Evolutionary conservation across 2,113 vertebrate species (phyloP).

Genomic region (Cygnus atratus): DNA sequence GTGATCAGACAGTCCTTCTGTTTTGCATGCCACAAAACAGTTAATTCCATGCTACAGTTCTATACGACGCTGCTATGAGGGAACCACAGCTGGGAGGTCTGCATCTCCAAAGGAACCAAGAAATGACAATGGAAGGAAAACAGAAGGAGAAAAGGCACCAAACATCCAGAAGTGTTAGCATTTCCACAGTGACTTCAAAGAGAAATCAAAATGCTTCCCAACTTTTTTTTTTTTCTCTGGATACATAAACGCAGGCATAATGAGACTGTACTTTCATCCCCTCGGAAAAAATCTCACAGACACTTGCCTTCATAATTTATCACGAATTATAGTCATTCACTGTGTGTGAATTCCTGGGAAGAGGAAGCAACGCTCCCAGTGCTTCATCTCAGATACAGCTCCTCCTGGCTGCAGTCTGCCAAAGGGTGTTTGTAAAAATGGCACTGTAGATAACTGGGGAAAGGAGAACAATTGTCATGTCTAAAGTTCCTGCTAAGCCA

Average conservation of each 20-base stretch:
- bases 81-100: neutral
- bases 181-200: neutral
- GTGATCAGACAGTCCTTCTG: neutral
- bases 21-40: neutral
- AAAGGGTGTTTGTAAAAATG: neutral
- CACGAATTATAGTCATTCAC: neutral
- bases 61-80: neutral
- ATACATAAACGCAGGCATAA: neutral
- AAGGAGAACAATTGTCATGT: neutral
- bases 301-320: neutral
- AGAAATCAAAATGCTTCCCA: neutral
- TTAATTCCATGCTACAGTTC: neutral
- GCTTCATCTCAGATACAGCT: neutral
- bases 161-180: neutral
- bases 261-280: neutral
- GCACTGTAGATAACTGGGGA: neutral
- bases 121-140: neutral
- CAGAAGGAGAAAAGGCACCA: neutral
- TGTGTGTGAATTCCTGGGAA: neutral
- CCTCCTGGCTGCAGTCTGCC: neutral
- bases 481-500: neutral
- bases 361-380: neutral
- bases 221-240: too few relatives aligned
- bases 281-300: neutral
- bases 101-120: neutral